Evolutionary conservation across 2,797 vertebrate species (phyloP).

Genomic region (Squalus acanthias): DNA sequence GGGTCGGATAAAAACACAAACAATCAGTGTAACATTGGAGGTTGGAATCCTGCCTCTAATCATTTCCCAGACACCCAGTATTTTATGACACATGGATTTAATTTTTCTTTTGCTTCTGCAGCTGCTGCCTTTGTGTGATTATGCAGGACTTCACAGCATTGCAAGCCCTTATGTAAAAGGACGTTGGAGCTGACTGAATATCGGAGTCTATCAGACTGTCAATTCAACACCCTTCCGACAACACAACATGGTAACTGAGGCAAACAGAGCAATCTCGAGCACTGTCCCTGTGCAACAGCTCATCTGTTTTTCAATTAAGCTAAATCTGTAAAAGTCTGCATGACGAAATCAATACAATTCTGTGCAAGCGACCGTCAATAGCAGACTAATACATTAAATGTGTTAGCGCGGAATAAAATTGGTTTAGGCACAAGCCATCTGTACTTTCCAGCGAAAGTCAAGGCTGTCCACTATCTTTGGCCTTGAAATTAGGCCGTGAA

Average conservation of each 20-base stretch:
- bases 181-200: neutral
- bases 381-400: neutral
- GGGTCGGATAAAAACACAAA: neutral
- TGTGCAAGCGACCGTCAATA: neutral
- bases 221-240: neutral
- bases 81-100: neutral
- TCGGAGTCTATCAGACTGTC: neutral
- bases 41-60: neutral
- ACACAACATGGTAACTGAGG: neutral
- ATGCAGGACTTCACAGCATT: neutral
- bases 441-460: neutral
- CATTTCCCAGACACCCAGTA: neutral
- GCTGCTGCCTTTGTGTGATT: neutral
- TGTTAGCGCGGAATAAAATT: neutral
- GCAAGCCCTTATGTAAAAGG: neutral
- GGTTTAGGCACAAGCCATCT: neutral
- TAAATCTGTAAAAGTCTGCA: constrained; percentile 12
- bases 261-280: neutral
- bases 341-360: constrained; percentile 27
- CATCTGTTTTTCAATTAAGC: constrained; percentile 27
- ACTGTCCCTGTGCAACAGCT: neutral
- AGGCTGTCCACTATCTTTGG: neutral
- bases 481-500: neutral
- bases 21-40: neutral
- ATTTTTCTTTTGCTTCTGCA: neutral